Base-by-base conservation (phyloP, 1,140 invertebrate species). In the Amyelois transitella region DNA sequence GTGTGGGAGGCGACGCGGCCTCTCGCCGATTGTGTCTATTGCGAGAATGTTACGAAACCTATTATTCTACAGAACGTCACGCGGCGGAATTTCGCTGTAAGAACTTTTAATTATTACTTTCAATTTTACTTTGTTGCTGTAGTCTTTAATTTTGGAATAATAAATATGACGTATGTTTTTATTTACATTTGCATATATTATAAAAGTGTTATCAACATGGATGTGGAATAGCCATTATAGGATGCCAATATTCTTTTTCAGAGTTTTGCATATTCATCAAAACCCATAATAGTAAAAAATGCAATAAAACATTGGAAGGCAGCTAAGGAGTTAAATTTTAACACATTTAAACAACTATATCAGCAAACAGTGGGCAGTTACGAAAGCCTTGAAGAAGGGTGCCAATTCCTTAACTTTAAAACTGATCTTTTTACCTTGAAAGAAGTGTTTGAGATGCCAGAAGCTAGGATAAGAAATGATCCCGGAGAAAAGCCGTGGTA, bases 331-430 rank as follows among this genome's bases (percentile, higher is more conserved):
- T 95, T 97, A 71, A 92, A 89, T 82, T 94, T 92, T 77, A 73
- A 92, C n/a, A 95, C 93, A 79, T 96, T 97, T 55, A 93, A 93
- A 75, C 77, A 91, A 38, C 75, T 97, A 4, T 97, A 97, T 81
- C 89, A 91, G 22, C 79, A 83, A 43, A 91, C 91, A 43, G 88
- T 89, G 0, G 94, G 91, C 32, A 91, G 92, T 53, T 92, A 94
- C 75, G 91, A 91, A 59, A 92, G 91, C 64, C 81, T 93, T 32
- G 91, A 94, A 43, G 91, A 93, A 55, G 93, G 94, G 52, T 98
- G 97, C 72, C 96, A 97, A 76, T 98, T 98, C 84, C 92, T 97
- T 58, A 94, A 95, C 54, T 98, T 98, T 73, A 93, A 95, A 78
- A 96, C 96, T 14, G 92, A 96, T 77, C 94, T 98, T 67, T 91